Evolutionary conservation across 1,140 invertebrate genomes (phyloP).

Genomic region (Caenorhabditis briggsae): DNA sequence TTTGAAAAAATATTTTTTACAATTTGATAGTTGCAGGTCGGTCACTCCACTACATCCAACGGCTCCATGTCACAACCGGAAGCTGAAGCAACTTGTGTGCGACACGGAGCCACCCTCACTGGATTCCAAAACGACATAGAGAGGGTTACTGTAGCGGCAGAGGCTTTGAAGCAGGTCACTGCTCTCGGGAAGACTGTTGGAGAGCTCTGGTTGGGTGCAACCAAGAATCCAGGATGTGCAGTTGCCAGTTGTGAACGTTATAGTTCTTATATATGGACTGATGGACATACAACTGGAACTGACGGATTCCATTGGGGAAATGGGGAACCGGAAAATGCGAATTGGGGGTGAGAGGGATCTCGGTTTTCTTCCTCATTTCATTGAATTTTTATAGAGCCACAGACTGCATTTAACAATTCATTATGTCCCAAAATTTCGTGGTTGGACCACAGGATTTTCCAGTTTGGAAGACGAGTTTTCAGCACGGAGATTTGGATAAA

Average conservation of each 20-base stretch:
- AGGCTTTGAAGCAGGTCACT: neutral
- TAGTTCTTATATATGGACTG: neutral
- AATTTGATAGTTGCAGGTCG: neutral
- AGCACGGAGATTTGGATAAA: conserved; percentile 1
- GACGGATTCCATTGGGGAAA: neutral
- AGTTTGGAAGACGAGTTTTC: neutral
- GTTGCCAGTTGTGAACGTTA: neutral
- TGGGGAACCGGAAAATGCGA: neutral
- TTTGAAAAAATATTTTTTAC: no score
- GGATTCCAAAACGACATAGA: conserved; percentile 17
- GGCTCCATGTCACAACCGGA: neutral
- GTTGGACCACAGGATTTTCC: neutral
- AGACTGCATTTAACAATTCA: neutral
- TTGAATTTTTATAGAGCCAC: neutral
- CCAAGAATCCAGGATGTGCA: neutral
- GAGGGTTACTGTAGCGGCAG: neutral
- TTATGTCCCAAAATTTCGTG: neutral
- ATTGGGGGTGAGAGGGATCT: neutral
- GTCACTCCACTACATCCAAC: neutral
- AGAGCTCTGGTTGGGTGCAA: neutral
- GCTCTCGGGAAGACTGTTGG: neutral
- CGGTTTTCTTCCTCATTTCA: neutral
- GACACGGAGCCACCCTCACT: neutral
- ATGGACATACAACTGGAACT: conserved; percentile 11
- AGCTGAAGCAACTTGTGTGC: neutral